Evolutionary conservation across 2,113 vertebrate species (phyloP).

Genomic region (Boulengeromyrus knoepffleri): DNA sequence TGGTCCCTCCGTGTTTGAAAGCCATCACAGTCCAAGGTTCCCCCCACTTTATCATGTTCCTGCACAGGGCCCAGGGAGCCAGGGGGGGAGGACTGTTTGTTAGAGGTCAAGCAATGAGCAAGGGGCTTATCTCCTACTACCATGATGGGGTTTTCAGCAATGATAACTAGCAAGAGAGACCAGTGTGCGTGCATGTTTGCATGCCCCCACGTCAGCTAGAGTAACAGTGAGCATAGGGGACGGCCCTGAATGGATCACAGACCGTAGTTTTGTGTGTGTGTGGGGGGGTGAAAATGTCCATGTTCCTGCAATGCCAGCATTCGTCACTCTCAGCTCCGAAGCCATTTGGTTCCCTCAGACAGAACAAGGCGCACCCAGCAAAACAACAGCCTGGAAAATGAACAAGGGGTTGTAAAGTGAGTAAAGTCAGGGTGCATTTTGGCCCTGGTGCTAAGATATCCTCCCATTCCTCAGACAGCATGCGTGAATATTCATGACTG

Average conservation of each 20-base stretch:
- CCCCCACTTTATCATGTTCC: conserved; percentile 8
- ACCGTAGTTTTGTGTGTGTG: background rate
- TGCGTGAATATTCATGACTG: background rate
- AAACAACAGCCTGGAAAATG: background rate
- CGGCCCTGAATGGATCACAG: background rate
- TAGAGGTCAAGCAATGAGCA: background rate
- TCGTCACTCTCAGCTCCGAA: background rate
- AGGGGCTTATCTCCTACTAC: conserved; percentile 5
- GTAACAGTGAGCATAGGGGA: background rate
- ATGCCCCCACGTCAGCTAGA: conserved; percentile 14
- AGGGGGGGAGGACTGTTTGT: background rate
- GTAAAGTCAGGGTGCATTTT: background rate
- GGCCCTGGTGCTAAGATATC: background rate
- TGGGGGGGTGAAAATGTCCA: background rate
- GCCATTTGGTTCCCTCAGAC: background rate
- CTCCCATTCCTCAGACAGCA: background rate
- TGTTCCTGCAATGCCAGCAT: background rate
- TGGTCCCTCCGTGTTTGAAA: background rate
- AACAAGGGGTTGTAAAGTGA: background rate
- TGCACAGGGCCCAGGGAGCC: background rate
- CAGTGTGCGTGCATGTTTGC: conserved; percentile 14
- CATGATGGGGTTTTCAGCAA: background rate
- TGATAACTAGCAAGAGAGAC: background rate
- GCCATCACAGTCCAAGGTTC: background rate
- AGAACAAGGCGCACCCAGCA: background rate